These are phyloP conservation scores for Istiophorus platypterus DNA, from an alignment of 2,113 vertebrate genomes.

Conservation along the genomic window DNA sequence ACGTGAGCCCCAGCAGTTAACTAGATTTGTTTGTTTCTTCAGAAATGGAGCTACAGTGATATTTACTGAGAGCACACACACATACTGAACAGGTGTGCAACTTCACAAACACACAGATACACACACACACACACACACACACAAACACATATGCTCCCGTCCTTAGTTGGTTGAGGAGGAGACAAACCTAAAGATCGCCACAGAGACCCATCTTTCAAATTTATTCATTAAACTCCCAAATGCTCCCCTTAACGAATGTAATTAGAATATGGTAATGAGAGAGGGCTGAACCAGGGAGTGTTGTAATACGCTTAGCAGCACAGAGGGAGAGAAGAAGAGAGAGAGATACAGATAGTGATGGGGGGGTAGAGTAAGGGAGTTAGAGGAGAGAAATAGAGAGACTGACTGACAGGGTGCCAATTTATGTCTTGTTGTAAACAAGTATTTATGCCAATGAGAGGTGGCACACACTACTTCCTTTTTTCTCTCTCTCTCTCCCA, in stretches of 20 bases:
- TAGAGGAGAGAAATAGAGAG: slow-evolving; percentile 70
- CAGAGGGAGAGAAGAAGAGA: slow-evolving; percentile 63
- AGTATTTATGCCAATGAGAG: slow-evolving; percentile 82
- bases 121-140: slow-evolving; percentile 12
- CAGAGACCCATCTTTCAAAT: slow-evolving; percentile 82
- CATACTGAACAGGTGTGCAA: neutral
- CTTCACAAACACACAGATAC: slow-evolving; percentile 13
- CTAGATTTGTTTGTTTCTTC: slow-evolving; percentile 73
- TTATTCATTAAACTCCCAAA: slow-evolving; percentile 85
- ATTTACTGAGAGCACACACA: slow-evolving; percentile 53
- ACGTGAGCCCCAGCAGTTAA: slow-evolving; percentile 64
- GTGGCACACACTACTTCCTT: slow-evolving; percentile 69
- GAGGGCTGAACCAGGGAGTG: slow-evolving; percentile 83
- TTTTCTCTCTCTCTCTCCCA: neutral
- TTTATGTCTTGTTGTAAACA: slow-evolving; percentile 83
- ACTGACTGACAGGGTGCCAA: slow-evolving; percentile 83
- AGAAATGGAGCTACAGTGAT: slow-evolving; percentile 58
- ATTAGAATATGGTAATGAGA: slow-evolving; percentile 86
- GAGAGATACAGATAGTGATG: slow-evolving; percentile 54
- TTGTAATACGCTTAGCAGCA: slow-evolving; percentile 82
- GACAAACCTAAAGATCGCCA: slow-evolving; percentile 81
- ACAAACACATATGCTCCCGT: slow-evolving; percentile 40
- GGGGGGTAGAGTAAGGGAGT: slow-evolving; percentile 62
- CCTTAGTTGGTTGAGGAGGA: slow-evolving; percentile 63
- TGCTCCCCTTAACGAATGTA: slow-evolving; percentile 84